Evolutionary conservation across 2,888 invertebrate genomes (phyloP).

Genomic region (Ichneumon xanthorius): DNA sequence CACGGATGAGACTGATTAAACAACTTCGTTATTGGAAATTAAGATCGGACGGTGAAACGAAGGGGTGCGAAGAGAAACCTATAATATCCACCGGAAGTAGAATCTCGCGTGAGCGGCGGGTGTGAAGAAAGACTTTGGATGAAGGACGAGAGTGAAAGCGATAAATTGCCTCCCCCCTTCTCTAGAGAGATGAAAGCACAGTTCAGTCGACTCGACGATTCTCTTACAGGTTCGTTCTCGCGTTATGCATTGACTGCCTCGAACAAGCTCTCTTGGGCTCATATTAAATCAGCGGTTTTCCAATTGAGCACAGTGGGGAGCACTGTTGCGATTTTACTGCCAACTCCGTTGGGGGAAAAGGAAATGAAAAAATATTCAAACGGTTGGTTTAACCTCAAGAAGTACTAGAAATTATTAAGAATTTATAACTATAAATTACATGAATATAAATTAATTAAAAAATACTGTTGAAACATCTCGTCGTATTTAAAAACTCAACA

Average conservation of each 20-base stretch:
- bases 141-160: conserved; percentile 36
- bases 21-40: not conserved
- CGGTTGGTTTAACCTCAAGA: too few relatives aligned
- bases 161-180: conserved; percentile 35
- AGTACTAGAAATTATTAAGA: too few relatives aligned
- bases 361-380: too few relatives aligned
- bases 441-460: too few relatives aligned
- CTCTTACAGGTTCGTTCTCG: conserved; percentile 21
- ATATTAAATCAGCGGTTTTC: not conserved
- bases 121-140: conserved; percentile 16
- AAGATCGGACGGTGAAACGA: not conserved
- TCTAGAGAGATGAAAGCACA: conserved; percentile 54
- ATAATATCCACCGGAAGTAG: conserved; percentile 32
- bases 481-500: too few relatives aligned
- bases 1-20: not conserved
- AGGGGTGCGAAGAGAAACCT: not conserved
- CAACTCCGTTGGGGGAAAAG: too few relatives aligned
- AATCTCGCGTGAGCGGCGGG: conserved; percentile 28
- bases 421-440: too few relatives aligned
- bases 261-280: not conserved
- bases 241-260: conserved; percentile 6
- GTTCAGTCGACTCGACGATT: not conserved
- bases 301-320: not conserved
- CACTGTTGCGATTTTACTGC: too few relatives aligned
- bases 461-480: too few relatives aligned